Conservation (phyloP, 2,113 vertebrate genomes). For the Cyprinodon tularosa region DNA sequence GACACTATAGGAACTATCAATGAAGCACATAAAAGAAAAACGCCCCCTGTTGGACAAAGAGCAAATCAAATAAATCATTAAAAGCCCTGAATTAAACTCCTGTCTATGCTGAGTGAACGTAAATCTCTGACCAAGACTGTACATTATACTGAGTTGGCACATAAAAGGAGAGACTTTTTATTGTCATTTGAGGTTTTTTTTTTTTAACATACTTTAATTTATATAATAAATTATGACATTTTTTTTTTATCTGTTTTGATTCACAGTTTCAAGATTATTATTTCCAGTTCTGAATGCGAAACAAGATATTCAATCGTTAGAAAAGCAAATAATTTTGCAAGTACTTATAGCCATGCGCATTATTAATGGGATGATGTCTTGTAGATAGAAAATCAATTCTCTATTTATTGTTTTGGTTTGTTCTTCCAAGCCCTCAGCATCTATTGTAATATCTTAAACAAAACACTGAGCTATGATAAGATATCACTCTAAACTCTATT, state of each 20-base stretch:
- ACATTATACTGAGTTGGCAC: conserved; percentile 33
- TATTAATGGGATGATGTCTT: not conserved
- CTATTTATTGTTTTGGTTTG: conserved; percentile 23
- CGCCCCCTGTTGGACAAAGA: too few relatives aligned
- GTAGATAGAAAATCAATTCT: not conserved
- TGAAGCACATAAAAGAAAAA: too few relatives aligned
- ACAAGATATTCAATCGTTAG: not conserved
- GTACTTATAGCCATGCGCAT: conserved; percentile 4
- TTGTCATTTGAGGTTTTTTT: conserved; percentile 6
- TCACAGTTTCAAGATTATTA: conserved; percentile 1
- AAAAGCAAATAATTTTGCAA: not conserved
- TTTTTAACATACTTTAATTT: conserved; percentile 37
- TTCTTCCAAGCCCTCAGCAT: conserved; percentile 10
- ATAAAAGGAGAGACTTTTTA: conserved; percentile 13
- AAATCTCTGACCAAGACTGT: not conserved
- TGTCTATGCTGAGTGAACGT: not conserved
- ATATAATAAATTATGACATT: conserved; percentile 19
- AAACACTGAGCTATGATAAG: conserved; percentile 5
- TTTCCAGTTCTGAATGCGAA: conserved; percentile 20
- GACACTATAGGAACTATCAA: too few relatives aligned
- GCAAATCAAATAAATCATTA: too few relatives aligned
- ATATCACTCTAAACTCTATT: not conserved
- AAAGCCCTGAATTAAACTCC: too few relatives aligned
- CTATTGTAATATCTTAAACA: not conserved
- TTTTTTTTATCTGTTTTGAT: conserved; percentile 2